Base-by-base conservation (phyloP, 2,888 invertebrate species). In the Encarsia formosa region DNA sequence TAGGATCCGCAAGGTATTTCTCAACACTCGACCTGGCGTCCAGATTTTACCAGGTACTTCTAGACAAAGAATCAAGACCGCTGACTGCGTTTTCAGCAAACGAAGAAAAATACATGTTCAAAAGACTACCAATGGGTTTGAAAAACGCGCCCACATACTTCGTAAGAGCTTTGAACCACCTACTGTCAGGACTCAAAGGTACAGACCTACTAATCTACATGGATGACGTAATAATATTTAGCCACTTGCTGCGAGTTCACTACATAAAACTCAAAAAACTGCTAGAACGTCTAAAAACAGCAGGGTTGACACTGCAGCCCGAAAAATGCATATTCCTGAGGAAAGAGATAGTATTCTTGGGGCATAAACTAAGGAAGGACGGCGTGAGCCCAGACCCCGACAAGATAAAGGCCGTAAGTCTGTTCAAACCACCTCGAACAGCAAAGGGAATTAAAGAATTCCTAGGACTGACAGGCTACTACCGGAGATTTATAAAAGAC, bases 281-380 rank as follows among this genome's bases (percentile, higher is more conserved):
- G 3, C 8, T 48, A 3, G 18, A 13, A 2, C 22, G 40, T 19
- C 19, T 40, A 2, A 22, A 24, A 18, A 40, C 23, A 40, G 31
- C 29, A 3, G 26, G 26, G 4, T 40, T 48, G 22, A 29, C 4
- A 11, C 13, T 40, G 6, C 20, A 40, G 2, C 48, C 39, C 3
- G 48, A 48, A 20, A 48, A 40, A 1, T 48, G 40, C n/a, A n/a
- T 20, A 23, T 48, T 40, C 26, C 16, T 39, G 3, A 26, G 19
- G 22, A 5, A 32, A 19, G 40, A 48, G 32, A 32, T 48, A 1
- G 13, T 6, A 15, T 40, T 40, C 23, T 20, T 48, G 15, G 48
- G 40, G 0, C 40, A 48, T 19, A 34, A 37, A 24, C 4, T 48
- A 20, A 24, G 23, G 11, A 5, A 16, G 19, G 34, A 40, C 1